phyloP scores from a whole-genome alignment of 2,888 invertebrate genomes.

The Camponotus fellah region DNA sequence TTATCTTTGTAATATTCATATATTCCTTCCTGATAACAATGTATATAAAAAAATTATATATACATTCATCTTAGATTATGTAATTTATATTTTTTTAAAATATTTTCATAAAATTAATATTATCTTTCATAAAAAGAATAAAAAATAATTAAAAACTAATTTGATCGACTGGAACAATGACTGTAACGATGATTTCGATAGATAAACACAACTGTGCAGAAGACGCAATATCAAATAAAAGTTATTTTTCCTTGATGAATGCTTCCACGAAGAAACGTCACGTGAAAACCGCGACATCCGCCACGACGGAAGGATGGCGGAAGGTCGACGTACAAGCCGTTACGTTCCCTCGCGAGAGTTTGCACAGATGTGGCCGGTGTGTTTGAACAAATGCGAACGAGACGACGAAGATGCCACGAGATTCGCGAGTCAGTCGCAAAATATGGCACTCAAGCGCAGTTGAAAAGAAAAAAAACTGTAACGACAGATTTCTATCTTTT shows the following conservation, averaged over 20 bases:
- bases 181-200: conserved; percentile 28
- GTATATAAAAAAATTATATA: neutral
- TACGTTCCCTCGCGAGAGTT: conserved; percentile 64
- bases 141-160: neutral
- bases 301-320: conserved; percentile 43
- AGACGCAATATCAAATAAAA: conserved; percentile 22
- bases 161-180: neutral
- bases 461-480: neutral
- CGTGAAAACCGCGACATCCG: conserved; percentile 29
- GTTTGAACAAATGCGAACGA: conserved; percentile 78
- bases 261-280: conserved; percentile 29
- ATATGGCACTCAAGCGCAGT: neutral
- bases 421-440: conserved; percentile 29
- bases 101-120: neutral
- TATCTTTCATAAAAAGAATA: neutral
- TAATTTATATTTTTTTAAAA: neutral
- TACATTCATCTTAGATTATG: neutral
- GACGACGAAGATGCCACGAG: conserved; percentile 60
- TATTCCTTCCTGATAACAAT: neutral
- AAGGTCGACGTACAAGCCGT: conserved; percentile 56
- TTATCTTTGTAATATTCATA: neutral
- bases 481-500: neutral
- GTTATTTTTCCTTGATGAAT: conserved; percentile 21
- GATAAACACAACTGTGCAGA: conserved; percentile 21
- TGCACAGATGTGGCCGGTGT: conserved; percentile 77